These are phyloP conservation scores for Yponomeuta sedellus DNA, from an alignment of 2,888 invertebrate genomes.

Conservation along the genomic window DNA sequence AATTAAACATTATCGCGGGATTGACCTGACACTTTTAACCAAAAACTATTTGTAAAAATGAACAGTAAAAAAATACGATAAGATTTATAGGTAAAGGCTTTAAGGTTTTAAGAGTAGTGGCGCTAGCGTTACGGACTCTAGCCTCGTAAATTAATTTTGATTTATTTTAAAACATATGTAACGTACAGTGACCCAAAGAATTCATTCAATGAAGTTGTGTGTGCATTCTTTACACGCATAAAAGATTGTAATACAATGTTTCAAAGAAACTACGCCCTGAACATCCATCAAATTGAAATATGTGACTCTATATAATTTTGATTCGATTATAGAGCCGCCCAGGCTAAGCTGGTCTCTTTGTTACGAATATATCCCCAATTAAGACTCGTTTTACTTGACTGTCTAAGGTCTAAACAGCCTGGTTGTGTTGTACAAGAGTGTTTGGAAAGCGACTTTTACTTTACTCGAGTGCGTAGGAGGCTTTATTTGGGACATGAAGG, in stretches of 20 bases:
- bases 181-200: background rate
- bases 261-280: constrained; percentile 3
- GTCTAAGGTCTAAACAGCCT: background rate
- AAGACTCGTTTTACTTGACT: background rate
- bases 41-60: too few relatives aligned
- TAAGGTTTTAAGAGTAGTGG: too few relatives aligned
- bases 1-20: too few relatives aligned
- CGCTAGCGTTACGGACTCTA: too few relatives aligned
- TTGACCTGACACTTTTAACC: too few relatives aligned
- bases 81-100: too few relatives aligned
- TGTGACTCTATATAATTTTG: constrained; percentile 15
- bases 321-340: constrained; percentile 11
- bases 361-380: background rate
- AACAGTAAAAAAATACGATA: too few relatives aligned
- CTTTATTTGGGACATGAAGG: constrained; percentile 49
- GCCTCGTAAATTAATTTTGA: too few relatives aligned
- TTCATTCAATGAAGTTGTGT: background rate
- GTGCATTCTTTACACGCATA: background rate
- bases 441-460: constrained; percentile 66
- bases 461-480: constrained; percentile 49
- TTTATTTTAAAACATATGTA: too few relatives aligned
- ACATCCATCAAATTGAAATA: constrained; percentile 21
- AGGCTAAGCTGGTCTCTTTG: background rate
- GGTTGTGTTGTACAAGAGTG: constrained; percentile 34
- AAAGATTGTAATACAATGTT: constrained; percentile 2